A percentile compares a stretch with the other conserved stretches of the same genome.
Evolutionary conservation across 2,888 invertebrate species (phyloP).

Genomic region (Oxycera nigricornis): DNA sequence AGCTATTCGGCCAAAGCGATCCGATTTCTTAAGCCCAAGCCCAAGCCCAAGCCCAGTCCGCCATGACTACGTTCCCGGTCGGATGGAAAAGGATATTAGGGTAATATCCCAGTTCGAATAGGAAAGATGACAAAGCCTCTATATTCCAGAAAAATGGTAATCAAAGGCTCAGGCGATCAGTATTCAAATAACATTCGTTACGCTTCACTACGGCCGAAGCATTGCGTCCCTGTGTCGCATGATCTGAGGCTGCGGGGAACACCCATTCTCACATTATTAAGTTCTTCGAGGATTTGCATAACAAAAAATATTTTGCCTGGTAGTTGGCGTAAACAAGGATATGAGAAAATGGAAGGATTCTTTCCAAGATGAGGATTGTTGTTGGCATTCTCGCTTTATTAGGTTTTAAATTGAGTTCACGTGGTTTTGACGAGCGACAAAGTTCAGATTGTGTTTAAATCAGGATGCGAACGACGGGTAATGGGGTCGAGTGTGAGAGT

Average conservation of each 20-base stretch:
- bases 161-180: slow-evolving; percentile 45
- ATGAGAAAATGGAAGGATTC: slow-evolving; percentile 22
- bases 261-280: slow-evolving; percentile 44
- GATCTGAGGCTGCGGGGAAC: background rate
- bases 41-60: background rate
- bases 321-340: slow-evolving; percentile 36
- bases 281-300: slow-evolving; percentile 45
- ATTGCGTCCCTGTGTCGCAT: background rate
- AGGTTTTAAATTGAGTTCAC: slow-evolving; percentile 43
- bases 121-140: slow-evolving; percentile 36
- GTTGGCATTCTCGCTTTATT: slow-evolving; percentile 41
- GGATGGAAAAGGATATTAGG: slow-evolving; percentile 17
- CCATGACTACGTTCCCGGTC: background rate
- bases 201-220: slow-evolving; percentile 25
- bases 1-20: slow-evolving; percentile 9
- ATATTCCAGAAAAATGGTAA: slow-evolving; percentile 45
- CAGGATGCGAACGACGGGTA: background rate
- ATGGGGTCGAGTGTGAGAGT: background rate
- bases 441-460: background rate
- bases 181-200: slow-evolving; percentile 43
- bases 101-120: slow-evolving; percentile 21
- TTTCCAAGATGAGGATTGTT: slow-evolving; percentile 6
- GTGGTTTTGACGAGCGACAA: slow-evolving; percentile 37
- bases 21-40: slow-evolving; percentile 26
- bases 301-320: slow-evolving; percentile 36